Conservation (phyloP, 2,113 vertebrate species). For the Aix galericulata region DNA sequence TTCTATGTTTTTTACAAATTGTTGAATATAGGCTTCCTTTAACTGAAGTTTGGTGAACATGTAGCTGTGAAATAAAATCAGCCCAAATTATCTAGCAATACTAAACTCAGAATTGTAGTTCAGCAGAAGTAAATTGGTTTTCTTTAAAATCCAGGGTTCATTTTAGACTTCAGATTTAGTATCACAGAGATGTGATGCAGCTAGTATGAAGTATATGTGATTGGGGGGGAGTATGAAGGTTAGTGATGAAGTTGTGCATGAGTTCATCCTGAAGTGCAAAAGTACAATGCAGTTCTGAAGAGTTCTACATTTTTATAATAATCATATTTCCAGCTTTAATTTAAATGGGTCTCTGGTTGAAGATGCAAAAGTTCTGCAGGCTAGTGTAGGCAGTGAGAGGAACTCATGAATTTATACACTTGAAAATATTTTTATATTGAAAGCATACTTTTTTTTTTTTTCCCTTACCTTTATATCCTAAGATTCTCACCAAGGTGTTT, state of each 20-base stretch:
- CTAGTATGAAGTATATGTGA: no score
- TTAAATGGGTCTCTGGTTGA: neutral
- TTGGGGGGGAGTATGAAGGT: neutral
- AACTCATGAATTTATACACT: neutral
- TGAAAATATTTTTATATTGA: neutral
- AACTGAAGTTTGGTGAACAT: neutral
- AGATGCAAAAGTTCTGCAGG: neutral
- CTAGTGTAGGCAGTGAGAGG: neutral
- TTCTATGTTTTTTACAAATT: neutral
- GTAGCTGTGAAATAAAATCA: neutral
- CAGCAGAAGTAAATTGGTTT: neutral
- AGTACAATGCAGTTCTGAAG: neutral
- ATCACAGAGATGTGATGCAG: no score
- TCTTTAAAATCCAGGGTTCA: neutral
- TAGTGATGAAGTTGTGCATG: neutral
- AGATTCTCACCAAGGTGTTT: neutral
- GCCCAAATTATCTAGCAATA: neutral
- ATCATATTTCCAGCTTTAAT: neutral
- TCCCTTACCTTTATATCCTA: neutral
- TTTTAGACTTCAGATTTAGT: neutral
- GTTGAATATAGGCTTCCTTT: neutral
- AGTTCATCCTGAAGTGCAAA: neutral
- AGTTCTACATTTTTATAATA: neutral
- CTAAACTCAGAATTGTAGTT: neutral
- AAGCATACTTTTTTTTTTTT: neutral